A percentile compares a stretch with the other conserved stretches of the same genome.
These are phyloP conservation scores for Alsophila aescularia DNA, from an alignment of 2,888 invertebrate genomes.

Conservation along the genomic window DNA sequence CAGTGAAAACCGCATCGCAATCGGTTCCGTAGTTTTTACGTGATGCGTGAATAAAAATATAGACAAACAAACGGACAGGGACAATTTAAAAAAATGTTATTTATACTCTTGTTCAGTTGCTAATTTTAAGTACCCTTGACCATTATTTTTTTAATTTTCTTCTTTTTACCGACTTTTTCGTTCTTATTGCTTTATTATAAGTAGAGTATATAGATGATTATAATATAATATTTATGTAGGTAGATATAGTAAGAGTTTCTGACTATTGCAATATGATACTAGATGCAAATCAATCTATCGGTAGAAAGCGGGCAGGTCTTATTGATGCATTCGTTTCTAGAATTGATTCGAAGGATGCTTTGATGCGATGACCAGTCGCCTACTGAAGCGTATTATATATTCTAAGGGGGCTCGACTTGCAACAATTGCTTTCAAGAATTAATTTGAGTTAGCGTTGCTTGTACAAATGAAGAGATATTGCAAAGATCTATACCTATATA, in stretches of 20 bases:
- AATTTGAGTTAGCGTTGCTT: conserved; percentile 5
- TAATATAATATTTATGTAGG: neutral
- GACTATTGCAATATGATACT: conserved; percentile 11
- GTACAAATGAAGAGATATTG: conserved; percentile 6
- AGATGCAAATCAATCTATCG: conserved; percentile 23
- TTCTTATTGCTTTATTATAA: no score
- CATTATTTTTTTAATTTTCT: no score
- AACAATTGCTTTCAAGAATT: conserved; percentile 17
- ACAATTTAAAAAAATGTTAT: no score
- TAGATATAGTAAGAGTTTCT: neutral
- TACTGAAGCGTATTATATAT: neutral
- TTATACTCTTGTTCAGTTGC: no score
- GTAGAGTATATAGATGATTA: neutral
- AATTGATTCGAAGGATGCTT: conserved; percentile 6
- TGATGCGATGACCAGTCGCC: neutral
- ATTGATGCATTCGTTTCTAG: conserved; percentile 15
- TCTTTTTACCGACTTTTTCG: no score
- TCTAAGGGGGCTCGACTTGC: conserved; percentile 14
- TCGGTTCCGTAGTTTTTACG: no score
- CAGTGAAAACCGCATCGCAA: no score
- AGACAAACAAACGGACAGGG: no score
- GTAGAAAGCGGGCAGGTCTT: conserved; percentile 11
- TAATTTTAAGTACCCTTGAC: no score
- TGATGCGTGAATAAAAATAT: no score
- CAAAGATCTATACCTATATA: neutral